phyloP scores from a whole-genome alignment of 2,888 invertebrate species.

The Busseola fusca region DNA sequence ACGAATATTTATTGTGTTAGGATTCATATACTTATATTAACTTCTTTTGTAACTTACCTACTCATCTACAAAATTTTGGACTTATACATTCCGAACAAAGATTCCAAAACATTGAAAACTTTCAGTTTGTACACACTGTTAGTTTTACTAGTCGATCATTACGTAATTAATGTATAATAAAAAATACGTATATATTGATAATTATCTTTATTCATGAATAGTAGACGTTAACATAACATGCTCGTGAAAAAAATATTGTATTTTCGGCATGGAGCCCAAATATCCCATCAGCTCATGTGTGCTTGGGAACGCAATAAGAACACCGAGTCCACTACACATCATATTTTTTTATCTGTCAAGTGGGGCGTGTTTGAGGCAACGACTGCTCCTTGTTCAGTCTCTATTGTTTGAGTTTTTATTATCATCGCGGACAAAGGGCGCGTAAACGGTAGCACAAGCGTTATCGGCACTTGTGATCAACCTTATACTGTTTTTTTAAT shows the following conservation, averaged over 20 bases:
- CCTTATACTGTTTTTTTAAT: conserved; percentile 80
- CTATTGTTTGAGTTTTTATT: conserved; percentile 87
- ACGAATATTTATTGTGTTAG: conserved; percentile 42
- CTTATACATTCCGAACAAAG: background rate
- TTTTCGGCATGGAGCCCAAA: conserved; percentile 19
- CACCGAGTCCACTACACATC: conserved; percentile 74
- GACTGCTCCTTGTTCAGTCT: conserved; percentile 76
- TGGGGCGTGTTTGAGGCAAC: conserved; percentile 80
- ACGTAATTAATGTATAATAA: too few relatives aligned
- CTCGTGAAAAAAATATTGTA: background rate
- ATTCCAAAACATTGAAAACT: background rate
- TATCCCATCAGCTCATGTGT: conserved; percentile 35
- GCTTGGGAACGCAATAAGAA: conserved; percentile 78
- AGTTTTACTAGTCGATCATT: background rate
- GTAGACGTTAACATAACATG: background rate
- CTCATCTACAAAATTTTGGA: background rate
- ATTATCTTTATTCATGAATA: too few relatives aligned
- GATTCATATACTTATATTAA: conserved; percentile 35
- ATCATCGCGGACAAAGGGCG: conserved; percentile 83
- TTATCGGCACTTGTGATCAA: conserved; percentile 87
- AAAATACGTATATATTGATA: too few relatives aligned
- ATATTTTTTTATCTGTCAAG: conserved; percentile 78
- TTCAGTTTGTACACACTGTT: background rate
- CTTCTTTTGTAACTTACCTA: conserved; percentile 18
- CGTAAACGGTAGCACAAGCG: conserved; percentile 87